Conservation (phyloP, 2,113 vertebrate genomes). For the Balaenoptera acutorostrata region DNA sequence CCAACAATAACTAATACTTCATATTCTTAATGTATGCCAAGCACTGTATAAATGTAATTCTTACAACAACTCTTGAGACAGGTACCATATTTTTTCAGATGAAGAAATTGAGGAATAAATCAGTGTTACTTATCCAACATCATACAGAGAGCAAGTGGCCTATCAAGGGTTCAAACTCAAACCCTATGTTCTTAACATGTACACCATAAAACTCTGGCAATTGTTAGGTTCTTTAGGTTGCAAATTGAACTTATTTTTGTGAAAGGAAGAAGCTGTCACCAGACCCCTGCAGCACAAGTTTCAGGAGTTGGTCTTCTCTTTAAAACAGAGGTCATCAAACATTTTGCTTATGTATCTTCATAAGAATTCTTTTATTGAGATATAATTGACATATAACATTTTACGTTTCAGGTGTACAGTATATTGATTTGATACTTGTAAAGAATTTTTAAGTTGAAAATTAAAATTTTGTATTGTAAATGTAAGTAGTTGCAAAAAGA, state of each 20-base stretch:
- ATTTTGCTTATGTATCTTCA: neutral
- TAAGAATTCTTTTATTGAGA: neutral
- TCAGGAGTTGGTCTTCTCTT: neutral
- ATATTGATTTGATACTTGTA: neutral
- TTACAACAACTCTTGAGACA: neutral
- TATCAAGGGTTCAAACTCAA: neutral
- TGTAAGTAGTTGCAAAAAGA: neutral
- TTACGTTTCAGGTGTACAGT: neutral
- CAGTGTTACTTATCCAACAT: neutral
- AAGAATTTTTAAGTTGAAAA: neutral
- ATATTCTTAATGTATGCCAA: neutral
- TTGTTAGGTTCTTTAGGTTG: neutral
- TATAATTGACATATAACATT: neutral
- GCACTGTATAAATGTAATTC: neutral
- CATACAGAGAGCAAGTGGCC: neutral
- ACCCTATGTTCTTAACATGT: neutral
- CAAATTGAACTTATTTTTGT: neutral
- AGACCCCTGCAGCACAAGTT: neutral
- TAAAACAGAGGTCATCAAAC: neutral
- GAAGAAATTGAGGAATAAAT: neutral
- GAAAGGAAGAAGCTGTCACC: neutral
- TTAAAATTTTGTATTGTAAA: neutral
- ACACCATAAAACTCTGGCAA: neutral
- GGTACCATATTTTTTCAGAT: neutral
- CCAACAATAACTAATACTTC: neutral